These are phyloP conservation scores for Vimba vimba DNA, from an alignment of 2,113 vertebrate genomes.

Conservation along the genomic window DNA sequence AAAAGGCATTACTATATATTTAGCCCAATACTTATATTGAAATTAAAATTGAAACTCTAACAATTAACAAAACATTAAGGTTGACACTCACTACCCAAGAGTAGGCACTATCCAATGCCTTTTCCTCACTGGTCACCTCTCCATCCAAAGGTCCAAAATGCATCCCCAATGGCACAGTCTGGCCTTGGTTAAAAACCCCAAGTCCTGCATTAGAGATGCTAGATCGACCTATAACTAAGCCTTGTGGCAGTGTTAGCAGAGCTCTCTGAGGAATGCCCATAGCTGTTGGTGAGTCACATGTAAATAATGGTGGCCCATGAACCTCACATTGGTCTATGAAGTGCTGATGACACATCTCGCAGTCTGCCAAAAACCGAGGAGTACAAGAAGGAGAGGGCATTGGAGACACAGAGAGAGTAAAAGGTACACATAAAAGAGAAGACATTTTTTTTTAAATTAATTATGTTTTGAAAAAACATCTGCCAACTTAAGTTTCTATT, in stretches of 20 bases:
- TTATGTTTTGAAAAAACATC: not conserved
- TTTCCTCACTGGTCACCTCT: slow-evolving; percentile 72
- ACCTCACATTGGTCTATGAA: slow-evolving; percentile 74
- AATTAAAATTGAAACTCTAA: not conserved
- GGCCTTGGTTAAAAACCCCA: slow-evolving; percentile 81
- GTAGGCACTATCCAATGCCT: slow-evolving; percentile 75
- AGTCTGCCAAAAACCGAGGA: slow-evolving; percentile 67
- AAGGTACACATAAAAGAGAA: not conserved
- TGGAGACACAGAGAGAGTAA: not conserved
- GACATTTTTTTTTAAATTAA: not conserved
- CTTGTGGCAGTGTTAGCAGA: slow-evolving; percentile 79
- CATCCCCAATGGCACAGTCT: slow-evolving; percentile 73
- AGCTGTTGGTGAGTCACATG: slow-evolving; percentile 73
- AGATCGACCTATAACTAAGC: slow-evolving; percentile 77
- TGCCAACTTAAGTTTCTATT: not conserved
- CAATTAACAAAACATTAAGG: not conserved
- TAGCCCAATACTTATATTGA: not conserved
- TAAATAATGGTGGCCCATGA: slow-evolving; percentile 72
- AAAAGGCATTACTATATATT: not conserved
- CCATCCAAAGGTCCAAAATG: slow-evolving; percentile 85
- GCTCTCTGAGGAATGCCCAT: slow-evolving; percentile 73
- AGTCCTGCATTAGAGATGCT: slow-evolving; percentile 78
- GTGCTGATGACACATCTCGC: slow-evolving; percentile 78
- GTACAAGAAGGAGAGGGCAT: not conserved
- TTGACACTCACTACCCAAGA: slow-evolving; percentile 83